These are phyloP conservation scores for Thecophora atra DNA, from an alignment of 2,888 invertebrate species.

Conservation along the genomic window DNA sequence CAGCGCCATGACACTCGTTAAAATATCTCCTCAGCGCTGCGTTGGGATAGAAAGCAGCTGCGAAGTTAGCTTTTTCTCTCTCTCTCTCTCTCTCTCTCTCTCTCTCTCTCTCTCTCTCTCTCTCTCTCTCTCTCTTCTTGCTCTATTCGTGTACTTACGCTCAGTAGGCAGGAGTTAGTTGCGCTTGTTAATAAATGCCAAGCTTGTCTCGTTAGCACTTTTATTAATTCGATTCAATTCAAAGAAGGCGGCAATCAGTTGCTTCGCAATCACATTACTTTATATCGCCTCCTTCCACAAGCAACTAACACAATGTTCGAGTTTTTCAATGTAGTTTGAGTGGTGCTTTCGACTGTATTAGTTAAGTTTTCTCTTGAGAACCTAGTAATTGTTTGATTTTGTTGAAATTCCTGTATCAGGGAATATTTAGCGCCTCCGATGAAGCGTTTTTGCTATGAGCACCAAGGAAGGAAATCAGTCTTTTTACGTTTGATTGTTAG, in stretches of 20 bases:
- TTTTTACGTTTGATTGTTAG: background rate
- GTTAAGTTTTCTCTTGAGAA: slow-evolving; percentile 53
- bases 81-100: background rate
- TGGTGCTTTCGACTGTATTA: slow-evolving; percentile 44
- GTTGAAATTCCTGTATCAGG: background rate
- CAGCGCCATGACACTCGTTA: no score
- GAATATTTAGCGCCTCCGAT: no score
- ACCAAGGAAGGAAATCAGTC: no score
- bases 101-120: background rate
- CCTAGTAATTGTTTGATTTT: slow-evolving; percentile 48
- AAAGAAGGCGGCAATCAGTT: slow-evolving; percentile 44
- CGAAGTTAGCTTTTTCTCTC: background rate
- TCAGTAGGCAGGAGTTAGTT: background rate
- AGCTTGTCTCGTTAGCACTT: slow-evolving; percentile 54
- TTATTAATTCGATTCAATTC: slow-evolving; percentile 49
- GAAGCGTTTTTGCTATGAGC: no score
- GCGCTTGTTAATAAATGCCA: slow-evolving; percentile 31
- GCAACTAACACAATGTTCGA: background rate
- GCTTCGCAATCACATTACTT: no score
- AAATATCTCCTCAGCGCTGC: no score
- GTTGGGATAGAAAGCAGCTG: no score
- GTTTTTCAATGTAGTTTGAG: slow-evolving; percentile 32
- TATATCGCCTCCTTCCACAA: background rate
- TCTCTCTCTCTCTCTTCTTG: background rate
- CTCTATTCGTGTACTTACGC: background rate